phyloP scores from a whole-genome alignment of 2,797 vertebrate genomes.

The Typhlichthys eigenmanni region DNA sequence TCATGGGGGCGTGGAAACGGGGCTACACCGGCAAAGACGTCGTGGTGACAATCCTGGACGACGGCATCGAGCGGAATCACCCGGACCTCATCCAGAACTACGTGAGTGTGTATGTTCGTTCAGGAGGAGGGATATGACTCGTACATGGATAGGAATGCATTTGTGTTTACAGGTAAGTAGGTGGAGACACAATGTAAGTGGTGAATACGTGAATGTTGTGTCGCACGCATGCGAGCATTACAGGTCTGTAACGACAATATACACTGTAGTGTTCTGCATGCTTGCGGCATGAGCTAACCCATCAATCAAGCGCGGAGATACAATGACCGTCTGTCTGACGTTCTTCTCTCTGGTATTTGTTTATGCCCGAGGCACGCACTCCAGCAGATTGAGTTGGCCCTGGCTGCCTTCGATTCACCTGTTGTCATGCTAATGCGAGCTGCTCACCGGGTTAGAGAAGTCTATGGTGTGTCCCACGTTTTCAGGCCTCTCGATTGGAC shows the following conservation, averaged over 20 bases:
- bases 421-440: constrained; percentile 46
- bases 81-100: constrained; percentile 96
- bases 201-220: constrained; percentile 4
- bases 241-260: constrained; percentile 19
- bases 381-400: constrained; percentile 36
- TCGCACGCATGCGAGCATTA: too few relatives aligned
- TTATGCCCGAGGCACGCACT: constrained; percentile 48
- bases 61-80: constrained; percentile 96
- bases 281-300: constrained; percentile 40
- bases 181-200: too few relatives aligned
- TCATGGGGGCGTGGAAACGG: constrained; percentile 97
- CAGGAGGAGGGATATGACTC: constrained; percentile 5
- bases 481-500: background rate
- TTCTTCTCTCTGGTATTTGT: constrained; percentile 34
- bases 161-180: background rate
- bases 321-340: constrained; percentile 52
- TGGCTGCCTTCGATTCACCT: constrained; percentile 55
- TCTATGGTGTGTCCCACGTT: constrained; percentile 3
- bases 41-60: constrained; percentile 95
- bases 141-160: background rate
- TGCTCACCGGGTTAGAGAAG: constrained; percentile 34
- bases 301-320: constrained; percentile 45
- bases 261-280: constrained; percentile 26
- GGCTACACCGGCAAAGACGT: constrained; percentile 98
- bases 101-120: constrained; percentile 82